These are phyloP conservation scores for Gymnopithys bicolor DNA, from an alignment of 2,797 vertebrate genomes.

Conservation along the genomic window DNA sequence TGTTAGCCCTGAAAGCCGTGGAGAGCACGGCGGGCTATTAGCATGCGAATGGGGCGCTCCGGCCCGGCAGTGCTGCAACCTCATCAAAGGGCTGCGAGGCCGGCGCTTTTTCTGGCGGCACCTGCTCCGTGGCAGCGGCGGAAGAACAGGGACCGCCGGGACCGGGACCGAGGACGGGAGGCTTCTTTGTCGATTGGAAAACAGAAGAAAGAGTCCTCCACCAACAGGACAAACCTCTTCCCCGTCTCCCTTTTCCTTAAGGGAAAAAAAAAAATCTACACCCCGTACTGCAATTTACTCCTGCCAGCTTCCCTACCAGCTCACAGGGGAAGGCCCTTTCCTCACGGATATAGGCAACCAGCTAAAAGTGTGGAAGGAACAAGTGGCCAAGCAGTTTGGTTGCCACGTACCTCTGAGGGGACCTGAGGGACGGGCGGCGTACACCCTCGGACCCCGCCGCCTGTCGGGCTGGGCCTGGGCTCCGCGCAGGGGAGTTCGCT, in stretches of 20 bases:
- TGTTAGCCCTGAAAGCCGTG: background rate
- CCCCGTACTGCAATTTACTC: background rate
- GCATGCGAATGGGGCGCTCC: conserved; percentile 52
- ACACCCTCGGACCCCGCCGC: background rate
- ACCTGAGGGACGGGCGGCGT: background rate
- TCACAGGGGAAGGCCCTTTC: background rate
- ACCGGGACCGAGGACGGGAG: background rate
- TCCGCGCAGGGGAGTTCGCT: background rate
- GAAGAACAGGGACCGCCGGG: background rate
- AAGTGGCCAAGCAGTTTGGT: background rate
- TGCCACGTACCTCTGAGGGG: background rate
- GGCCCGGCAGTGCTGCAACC: conserved; percentile 16
- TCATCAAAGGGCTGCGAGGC: conserved; percentile 47
- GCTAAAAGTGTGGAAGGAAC: background rate
- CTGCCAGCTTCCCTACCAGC: background rate
- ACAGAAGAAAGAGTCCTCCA: background rate
- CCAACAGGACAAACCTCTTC: too few species aligned
- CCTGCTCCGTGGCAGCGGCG: conserved; percentile 57
- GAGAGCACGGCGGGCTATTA: background rate
- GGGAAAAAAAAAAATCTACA: background rate
- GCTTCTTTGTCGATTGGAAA: background rate
- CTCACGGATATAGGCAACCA: background rate
- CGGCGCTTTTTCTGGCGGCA: conserved; percentile 65
- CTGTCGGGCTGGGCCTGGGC: too few species aligned
- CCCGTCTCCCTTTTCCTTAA: background rate